phyloP scores from a whole-genome alignment of 2,113 vertebrate genomes.

The Pongo abelii region DNA sequence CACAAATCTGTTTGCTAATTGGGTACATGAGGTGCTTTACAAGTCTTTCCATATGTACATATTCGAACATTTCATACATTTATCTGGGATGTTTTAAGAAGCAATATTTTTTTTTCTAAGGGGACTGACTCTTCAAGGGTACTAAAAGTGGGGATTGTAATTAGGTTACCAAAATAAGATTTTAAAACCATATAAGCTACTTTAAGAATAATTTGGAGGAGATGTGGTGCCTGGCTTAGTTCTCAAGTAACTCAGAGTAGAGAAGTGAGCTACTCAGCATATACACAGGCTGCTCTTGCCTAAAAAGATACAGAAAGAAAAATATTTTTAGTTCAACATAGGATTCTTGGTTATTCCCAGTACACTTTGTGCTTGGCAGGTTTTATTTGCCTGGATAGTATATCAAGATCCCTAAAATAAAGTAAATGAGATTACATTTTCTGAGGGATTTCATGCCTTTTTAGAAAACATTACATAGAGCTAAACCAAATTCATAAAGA shows the following conservation, averaged over 20 bases:
- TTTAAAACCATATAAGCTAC: background rate
- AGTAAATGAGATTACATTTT: conserved; percentile 21
- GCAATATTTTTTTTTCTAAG: background rate
- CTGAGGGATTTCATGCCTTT: background rate
- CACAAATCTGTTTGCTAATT: background rate
- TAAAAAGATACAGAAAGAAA: background rate
- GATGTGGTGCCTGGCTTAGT: background rate
- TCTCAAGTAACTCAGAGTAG: background rate
- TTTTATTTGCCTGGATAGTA: conserved; percentile 7
- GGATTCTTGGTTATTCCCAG: background rate
- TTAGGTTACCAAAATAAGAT: background rate
- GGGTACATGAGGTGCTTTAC: background rate
- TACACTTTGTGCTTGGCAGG: background rate
- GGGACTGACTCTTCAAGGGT: background rate
- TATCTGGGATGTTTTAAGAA: background rate
- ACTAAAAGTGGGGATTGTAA: background rate
- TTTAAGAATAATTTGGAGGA: background rate
- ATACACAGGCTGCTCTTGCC: background rate
- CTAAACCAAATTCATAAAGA: conserved; percentile 38
- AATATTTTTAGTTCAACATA: background rate
- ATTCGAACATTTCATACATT: background rate
- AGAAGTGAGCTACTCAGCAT: background rate
- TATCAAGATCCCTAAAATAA: conserved; percentile 15
- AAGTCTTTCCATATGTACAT: background rate
- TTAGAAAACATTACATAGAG: background rate